Evolutionary conservation across 2,888 invertebrate species (phyloP).

Genomic region (Arenicola marina): DNA sequence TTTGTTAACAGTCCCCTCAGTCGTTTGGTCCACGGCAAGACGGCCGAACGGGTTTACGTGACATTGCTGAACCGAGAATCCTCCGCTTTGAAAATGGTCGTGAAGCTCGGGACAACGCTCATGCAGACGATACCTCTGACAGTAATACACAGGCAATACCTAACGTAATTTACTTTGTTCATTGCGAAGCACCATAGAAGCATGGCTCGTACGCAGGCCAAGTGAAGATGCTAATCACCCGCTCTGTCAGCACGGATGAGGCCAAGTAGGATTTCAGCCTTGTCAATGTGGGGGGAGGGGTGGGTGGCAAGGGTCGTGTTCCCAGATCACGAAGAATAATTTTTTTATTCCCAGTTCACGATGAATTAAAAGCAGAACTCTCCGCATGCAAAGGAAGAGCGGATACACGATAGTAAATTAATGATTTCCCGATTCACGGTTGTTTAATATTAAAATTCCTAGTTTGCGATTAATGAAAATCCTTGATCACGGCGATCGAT

Average conservation of each 20-base stretch:
- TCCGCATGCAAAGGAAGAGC: no score
- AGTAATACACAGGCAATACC: constrained; percentile 26
- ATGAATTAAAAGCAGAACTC: no score
- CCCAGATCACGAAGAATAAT: no score
- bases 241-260: constrained; percentile 27
- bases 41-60: constrained; percentile 21
- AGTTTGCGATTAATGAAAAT: no score
- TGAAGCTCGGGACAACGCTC: constrained; percentile 11
- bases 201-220: constrained; percentile 21
- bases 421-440: no score
- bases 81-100: constrained; percentile 14
- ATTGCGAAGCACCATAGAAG: constrained; percentile 36
- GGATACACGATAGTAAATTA: no score
- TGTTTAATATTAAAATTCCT: no score
- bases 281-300: constrained; percentile 35
- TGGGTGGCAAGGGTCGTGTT: no score
- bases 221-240: constrained; percentile 30
- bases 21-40: constrained; percentile 28
- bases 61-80: constrained; percentile 24
- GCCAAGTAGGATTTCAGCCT: constrained; percentile 28
- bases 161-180: constrained; percentile 33
- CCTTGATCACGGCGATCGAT: no score
- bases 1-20: constrained; percentile 26
- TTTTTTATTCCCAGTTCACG: no score
- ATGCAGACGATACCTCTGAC: constrained; percentile 9